Evolutionary conservation across 1,140 invertebrate species (phyloP).

Genomic region (Drosophila subobscura): DNA sequence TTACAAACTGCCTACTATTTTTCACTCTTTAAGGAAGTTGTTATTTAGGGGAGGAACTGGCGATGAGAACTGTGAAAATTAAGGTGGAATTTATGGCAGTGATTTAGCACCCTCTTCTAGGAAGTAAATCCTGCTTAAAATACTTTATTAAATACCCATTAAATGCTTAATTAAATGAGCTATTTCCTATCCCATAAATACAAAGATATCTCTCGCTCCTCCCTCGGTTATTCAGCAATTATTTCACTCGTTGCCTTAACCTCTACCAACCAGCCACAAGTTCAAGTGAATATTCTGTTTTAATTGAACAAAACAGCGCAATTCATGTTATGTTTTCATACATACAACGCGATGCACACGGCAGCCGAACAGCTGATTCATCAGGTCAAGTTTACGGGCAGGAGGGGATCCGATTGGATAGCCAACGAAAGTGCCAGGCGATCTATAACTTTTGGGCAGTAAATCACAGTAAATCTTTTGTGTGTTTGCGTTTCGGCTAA

Average conservation of each 20-base stretch:
- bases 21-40: neutral
- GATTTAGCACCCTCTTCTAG: too few relatives aligned
- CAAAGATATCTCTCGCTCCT: neutral
- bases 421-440: constrained; percentile 23
- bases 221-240: constrained; percentile 22
- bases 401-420: neutral
- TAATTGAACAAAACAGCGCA: too few relatives aligned
- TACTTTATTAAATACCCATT: too few relatives aligned
- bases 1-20: neutral
- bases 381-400: constrained; percentile 34
- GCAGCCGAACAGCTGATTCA: constrained; percentile 29
- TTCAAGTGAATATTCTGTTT: constrained; percentile 12
- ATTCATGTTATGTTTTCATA: constrained; percentile 20
- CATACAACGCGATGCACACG: constrained; percentile 11
- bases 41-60: too few relatives aligned
- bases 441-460: constrained; percentile 9
- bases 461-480: constrained; percentile 6
- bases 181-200: too few relatives aligned
- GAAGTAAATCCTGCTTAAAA: too few relatives aligned
- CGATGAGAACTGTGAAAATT: too few relatives aligned
- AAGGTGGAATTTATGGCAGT: too few relatives aligned
- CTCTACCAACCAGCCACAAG: constrained; percentile 30
- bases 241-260: constrained; percentile 19
- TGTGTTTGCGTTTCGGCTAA: constrained; percentile 8
- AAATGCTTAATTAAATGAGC: too few relatives aligned